Conservation (phyloP, 2,113 vertebrate genomes). For the Burhinus oedicnemus region DNA sequence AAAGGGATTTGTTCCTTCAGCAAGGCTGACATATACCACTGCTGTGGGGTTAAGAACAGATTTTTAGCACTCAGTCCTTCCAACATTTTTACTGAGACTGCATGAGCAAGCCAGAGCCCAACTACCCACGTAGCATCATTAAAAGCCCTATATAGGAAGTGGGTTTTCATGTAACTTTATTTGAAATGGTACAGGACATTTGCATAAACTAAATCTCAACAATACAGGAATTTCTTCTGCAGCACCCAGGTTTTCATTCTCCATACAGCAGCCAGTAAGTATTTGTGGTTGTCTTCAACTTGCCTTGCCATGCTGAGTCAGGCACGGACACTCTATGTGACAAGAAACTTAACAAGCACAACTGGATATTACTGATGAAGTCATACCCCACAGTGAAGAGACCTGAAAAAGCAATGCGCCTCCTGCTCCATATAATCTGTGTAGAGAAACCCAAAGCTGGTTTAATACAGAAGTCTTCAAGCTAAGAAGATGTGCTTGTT, state of each 20-base stretch:
- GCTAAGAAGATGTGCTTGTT: not conserved
- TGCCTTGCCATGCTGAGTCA: no score
- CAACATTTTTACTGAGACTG: not conserved
- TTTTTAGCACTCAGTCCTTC: not conserved
- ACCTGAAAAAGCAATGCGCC: fast-evolving
- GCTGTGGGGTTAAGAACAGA: not conserved
- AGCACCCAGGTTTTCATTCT: not conserved
- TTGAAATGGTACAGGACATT: not conserved
- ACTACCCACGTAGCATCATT: fast-evolving
- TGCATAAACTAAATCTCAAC: not conserved
- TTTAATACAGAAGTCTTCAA: not conserved
- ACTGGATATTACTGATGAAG: not conserved
- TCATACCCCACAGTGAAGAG: not conserved
- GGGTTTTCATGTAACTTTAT: fast-evolving
- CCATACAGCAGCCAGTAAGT: not conserved
- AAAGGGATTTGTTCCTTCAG: not conserved
- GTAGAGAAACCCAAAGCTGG: not conserved
- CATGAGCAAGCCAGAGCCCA: not conserved
- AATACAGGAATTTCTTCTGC: not conserved
- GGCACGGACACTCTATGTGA: not conserved
- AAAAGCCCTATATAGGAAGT: not conserved
- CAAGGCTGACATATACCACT: slow-evolving; percentile 19
- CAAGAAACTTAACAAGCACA: not conserved
- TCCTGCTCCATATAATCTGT: not conserved
- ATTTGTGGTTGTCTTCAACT: no score